Base-by-base conservation (phyloP, 2,888 invertebrate species). In the Ephialtes manifestator region DNA sequence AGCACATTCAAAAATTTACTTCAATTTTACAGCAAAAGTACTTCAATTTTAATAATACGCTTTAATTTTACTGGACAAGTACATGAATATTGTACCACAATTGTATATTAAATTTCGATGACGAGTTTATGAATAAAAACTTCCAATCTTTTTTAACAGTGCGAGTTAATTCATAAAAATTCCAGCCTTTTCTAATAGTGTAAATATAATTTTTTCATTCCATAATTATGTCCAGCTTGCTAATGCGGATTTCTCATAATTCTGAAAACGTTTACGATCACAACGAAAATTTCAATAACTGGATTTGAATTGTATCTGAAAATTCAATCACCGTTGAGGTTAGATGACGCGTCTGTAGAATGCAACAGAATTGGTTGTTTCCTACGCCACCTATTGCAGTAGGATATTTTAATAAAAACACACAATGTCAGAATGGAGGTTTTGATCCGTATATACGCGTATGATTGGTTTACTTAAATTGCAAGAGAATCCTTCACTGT, bases 241-340 rank as follows among this genome's bases (percentile, higher is more conserved):
- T 46, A 13, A 15, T 15, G 15, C 46, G 0, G 10, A 15, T 46
- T 46, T 46, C 8, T 46, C 15, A 15, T 46, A 13, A 46, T 46
- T 46, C 13, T 46, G 15, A 46, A 46, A 46, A 4, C 43, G 1
- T 3, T 10, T 1, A 3, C 15, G 46, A 7, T 46, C 15, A 15
- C 15, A 46, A 46, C 46, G 1, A 15, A 46, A 46, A 1, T 15
- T 1, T 15, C 46, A 15, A 46, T 46, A 46, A 46, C 15, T 46
- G 46, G 7, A 3, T 15, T 8, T 46, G 13, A 4, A 46, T 15
- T 2, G 46, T 46, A 46, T 46, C 46, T 13, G 46, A 46, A 46
- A 11, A 46, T 46, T 13, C 43, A 43, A 43, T n/a, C 39, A 28
- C 67, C 20, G 46, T 55, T 60, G 31, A 60, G 58, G 58, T 60